Base-by-base conservation (phyloP, 2,888 invertebrate genomes). In the Frankliniella fusca region DNA sequence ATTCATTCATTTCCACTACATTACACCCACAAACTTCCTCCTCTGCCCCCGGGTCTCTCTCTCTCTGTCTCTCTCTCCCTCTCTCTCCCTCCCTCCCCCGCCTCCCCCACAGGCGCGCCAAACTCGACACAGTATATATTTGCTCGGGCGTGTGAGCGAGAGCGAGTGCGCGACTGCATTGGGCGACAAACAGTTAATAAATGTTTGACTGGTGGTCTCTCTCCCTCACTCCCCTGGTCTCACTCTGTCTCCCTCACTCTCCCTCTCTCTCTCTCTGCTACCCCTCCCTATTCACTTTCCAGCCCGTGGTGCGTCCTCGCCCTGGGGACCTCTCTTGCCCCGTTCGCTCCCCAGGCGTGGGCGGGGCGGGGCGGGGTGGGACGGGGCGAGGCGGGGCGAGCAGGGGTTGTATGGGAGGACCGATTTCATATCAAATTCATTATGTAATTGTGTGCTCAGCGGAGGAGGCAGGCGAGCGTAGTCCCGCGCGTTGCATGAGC, bases 401-500 rank as follows among this genome's bases (percentile, higher is more conserved):
- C 54, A 20, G 10, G 12, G 18, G 12, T 15, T 5, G 20, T 20
- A 9, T 15, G 15, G 18, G 20, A 15, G 38, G 38, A 54, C 18
- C 70, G 70, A 76, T 27, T 76, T 27, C 27, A 9, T 23, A 23
- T 23, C 70, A 76, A 76, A 76, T 76, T 76, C 70, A 76, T 76
- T 76, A 76, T 27, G 27, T 76, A 76, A 76, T 76, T 23, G 61
- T 15, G 15, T 38, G 38, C 38, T 38, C 38, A 38, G 38, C 38
- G 38, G 38, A 38, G 38, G 38, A 38, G 38, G 38, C 38, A 38
- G 38, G 5, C 38, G 38, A 38, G 38, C 5, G 38, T 2, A 38
- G 38, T n/a, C n/a, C n/a, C 38, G 38, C 38, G 38, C 38, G 5
- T 38, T 2, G 38, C 38, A 38, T 38, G 38, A 38, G 38, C 2